These are phyloP conservation scores for Hyphantria cunea DNA, from an alignment of 1,140 invertebrate genomes.

Conservation along the genomic window DNA sequence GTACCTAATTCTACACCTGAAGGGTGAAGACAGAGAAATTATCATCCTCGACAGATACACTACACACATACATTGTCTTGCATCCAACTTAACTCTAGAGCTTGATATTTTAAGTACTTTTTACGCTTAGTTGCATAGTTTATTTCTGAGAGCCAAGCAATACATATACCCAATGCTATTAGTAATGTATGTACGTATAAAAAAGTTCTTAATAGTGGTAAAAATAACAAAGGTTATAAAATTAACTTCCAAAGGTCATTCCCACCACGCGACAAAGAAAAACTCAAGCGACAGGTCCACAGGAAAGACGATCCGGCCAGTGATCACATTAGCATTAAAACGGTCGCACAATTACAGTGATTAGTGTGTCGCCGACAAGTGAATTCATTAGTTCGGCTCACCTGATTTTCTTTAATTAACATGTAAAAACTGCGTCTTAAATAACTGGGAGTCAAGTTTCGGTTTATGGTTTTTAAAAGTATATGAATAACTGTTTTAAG, in stretches of 20 bases:
- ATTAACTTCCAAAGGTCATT: background rate
- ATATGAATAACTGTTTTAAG: background rate
- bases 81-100: too few relatives aligned
- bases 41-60: too few relatives aligned
- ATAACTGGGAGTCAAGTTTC: slow-evolving; percentile 17
- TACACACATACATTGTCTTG: too few relatives aligned
- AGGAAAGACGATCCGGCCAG: slow-evolving; percentile 48
- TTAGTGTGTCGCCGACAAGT: slow-evolving; percentile 70
- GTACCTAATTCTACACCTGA: too few relatives aligned
- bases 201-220: too few relatives aligned
- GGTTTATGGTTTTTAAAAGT: slow-evolving; percentile 10
- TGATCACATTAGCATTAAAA: slow-evolving; percentile 71
- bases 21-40: too few relatives aligned
- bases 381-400: slow-evolving; percentile 81
- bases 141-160: too few relatives aligned
- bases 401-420: slow-evolving; percentile 50
- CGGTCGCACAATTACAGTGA: slow-evolving; percentile 73
- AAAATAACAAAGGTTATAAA: too few relatives aligned
- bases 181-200: too few relatives aligned
- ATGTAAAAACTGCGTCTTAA: slow-evolving; percentile 11
- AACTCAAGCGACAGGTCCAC: slow-evolving; percentile 15
- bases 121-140: too few relatives aligned
- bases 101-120: too few relatives aligned
- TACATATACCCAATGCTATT: too few relatives aligned
- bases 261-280: slow-evolving; percentile 5